Evolutionary conservation across 2,113 vertebrate species (phyloP), one percentile per base, ranked within the genome.

Genomic region (Sarotherodon lohbergeri): DNA sequence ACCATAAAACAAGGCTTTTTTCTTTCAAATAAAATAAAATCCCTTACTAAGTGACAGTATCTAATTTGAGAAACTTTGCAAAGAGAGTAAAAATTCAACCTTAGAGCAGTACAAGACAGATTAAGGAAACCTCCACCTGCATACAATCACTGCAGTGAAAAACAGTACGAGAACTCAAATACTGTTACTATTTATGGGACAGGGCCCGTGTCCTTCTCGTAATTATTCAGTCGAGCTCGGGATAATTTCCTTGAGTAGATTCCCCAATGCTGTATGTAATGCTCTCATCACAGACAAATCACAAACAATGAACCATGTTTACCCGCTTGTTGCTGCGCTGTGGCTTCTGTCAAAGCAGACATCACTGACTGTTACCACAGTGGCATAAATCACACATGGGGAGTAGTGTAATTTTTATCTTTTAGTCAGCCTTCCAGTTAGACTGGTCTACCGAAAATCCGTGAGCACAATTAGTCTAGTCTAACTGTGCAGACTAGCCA

Each of bases 1-100:
- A 0, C 66, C 12, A 71, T 24, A 71, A 43, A 71, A 16, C 7
- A 24, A 3, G 36, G 2, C n/a, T 24, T 16, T 43, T 41, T 0
- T 41, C 19, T 68, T 41, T 41, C 63, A 41, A 41, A 68, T 14
- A 14, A 41, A 4, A 41, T 36, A 2, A 68, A 1, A 41, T 41
- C n/a, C 4, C 4, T 13, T 22, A 36, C 6, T 22, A 41, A 68
- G 7, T 71, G 63, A 71, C 12, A 71, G 66, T 71, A 71, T 43
- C 36, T 71, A 46, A 73, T 24, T 27, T 73, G 66, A 8, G 39
- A 43, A 73, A 0, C 22, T 0, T 43, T 16, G 39, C 36, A 41
- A 71, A 43, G 10, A 68, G 34, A 39, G 36, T 2, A 71, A 71
- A 0, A 0, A 22, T 68, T 14, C 63, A 41, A 43, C 9, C 7